phyloP scores from a whole-genome alignment of 1,140 invertebrate species.

The Araneus ventricosus region DNA sequence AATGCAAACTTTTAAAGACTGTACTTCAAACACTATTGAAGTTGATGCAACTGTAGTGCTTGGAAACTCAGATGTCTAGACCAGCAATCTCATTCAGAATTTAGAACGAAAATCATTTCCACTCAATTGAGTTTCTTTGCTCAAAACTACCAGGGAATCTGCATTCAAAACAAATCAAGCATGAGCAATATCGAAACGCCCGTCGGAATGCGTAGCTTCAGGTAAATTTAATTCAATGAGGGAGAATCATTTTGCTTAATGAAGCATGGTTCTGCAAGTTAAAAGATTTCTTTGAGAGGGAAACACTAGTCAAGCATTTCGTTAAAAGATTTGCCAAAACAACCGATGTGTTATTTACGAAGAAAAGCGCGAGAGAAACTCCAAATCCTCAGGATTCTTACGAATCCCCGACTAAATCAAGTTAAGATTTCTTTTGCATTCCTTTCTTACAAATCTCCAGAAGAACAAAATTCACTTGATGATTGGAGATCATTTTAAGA shows the following conservation, averaged over 20 bases:
- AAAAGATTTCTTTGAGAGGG: neutral
- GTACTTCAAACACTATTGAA: neutral
- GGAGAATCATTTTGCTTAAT: neutral
- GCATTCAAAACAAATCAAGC: conserved; percentile 37
- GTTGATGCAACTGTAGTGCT: neutral
- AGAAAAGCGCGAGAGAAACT: neutral
- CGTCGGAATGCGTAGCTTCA: neutral
- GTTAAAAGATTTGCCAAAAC: neutral
- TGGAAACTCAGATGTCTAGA: neutral
- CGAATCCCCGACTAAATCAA: neutral
- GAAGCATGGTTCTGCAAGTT: neutral
- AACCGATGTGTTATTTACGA: neutral
- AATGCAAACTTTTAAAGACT: neutral
- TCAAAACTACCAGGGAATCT: neutral
- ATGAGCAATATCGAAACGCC: neutral
- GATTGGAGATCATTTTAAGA: neutral
- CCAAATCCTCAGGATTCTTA: neutral
- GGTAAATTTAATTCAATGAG: neutral
- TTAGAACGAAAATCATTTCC: neutral
- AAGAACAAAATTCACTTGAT: neutral
- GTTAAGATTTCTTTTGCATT: neutral
- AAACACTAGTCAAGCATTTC: neutral
- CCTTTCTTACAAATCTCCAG: neutral
- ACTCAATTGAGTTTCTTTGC: conserved; percentile 37
- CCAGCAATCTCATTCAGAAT: neutral